Conservation (phyloP, 2,888 invertebrate species). For the Chrysolina haemoptera region DNA sequence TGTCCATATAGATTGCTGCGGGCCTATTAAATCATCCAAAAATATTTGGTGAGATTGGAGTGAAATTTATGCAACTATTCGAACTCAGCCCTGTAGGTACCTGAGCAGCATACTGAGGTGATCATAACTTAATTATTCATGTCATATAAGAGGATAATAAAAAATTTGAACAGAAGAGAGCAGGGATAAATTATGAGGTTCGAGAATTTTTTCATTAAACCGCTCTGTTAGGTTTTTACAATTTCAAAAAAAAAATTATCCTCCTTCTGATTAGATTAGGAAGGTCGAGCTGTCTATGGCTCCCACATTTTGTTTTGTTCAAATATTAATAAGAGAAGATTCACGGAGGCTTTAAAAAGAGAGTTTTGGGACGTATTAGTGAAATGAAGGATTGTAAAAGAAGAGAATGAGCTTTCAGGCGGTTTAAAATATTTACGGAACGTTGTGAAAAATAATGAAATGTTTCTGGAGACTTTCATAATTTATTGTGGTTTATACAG, state of each 20-base stretch:
- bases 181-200: slow-evolving; percentile 13
- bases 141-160: neutral
- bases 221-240: slow-evolving; percentile 6
- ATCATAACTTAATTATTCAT: slow-evolving; percentile 10
- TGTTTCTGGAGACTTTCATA: neutral
- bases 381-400: slow-evolving; percentile 12
- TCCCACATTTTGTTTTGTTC: slow-evolving; percentile 35
- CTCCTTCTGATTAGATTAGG: slow-evolving; percentile 37
- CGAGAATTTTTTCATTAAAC: slow-evolving; percentile 30
- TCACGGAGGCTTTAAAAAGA: slow-evolving; percentile 34
- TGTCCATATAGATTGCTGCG: too few species aligned
- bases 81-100: neutral
- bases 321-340: slow-evolving; percentile 43
- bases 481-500: neutral
- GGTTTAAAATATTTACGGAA: slow-evolving; percentile 5
- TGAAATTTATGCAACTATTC: too few species aligned
- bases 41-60: too few species aligned
- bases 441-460: neutral
- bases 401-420: slow-evolving; percentile 12
- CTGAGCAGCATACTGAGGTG: neutral
- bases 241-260: slow-evolving; percentile 32
- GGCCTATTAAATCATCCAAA: too few species aligned
- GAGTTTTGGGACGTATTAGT: slow-evolving; percentile 26
- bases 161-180: slow-evolving; percentile 11
- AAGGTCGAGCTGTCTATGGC: slow-evolving; percentile 28